phyloP scores from a whole-genome alignment of 2,797 vertebrate genomes.

The Mormyrops attenuatus region DNA sequence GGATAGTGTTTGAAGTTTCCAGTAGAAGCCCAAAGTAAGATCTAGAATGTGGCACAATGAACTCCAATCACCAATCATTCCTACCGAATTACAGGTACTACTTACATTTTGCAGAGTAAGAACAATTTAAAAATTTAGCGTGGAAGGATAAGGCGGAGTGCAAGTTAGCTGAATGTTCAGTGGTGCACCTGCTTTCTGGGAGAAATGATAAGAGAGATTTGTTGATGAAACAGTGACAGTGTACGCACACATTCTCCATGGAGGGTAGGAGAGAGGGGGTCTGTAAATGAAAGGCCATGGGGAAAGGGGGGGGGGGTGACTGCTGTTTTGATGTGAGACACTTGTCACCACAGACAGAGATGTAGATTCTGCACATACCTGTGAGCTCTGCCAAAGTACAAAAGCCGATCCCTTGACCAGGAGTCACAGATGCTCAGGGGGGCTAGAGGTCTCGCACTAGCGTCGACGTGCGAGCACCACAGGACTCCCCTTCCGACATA shows the following conservation, averaged over 20 bases:
- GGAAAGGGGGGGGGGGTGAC: not conserved
- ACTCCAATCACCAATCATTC: not conserved
- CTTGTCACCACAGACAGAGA: conserved; percentile 64
- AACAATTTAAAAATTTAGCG: not conserved
- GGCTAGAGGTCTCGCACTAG: not conserved
- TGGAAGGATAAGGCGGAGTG: not conserved
- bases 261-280: not conserved
- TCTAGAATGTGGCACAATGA: not conserved
- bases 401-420: conserved; percentile 40
- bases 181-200: not conserved
- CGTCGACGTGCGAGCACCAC: not conserved
- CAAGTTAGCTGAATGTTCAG: not conserved
- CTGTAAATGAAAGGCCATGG: not conserved
- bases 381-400: conserved; percentile 51
- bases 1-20: not conserved
- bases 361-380: conserved; percentile 74
- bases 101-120: not conserved
- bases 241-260: not conserved
- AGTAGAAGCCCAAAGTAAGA: not conserved
- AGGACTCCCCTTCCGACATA: not conserved
- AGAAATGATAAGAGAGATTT: not conserved
- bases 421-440: conserved; percentile 9
- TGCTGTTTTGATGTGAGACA: conserved; percentile 63
- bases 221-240: not conserved
- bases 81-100: not conserved